Evolutionary conservation across 2,113 vertebrate genomes (phyloP).

Genomic region (Echinops telfairi): DNA sequence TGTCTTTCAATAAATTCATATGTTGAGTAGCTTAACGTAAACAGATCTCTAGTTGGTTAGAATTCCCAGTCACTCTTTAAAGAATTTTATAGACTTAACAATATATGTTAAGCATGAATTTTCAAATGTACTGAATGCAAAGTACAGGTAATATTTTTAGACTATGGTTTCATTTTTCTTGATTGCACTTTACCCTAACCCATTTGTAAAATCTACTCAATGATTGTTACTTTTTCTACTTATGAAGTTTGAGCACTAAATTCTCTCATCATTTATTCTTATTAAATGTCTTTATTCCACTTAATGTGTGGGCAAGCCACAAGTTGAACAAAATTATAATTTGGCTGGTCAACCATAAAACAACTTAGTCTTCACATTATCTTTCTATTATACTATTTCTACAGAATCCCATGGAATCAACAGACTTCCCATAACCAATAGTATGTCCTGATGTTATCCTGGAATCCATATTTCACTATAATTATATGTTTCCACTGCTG

Average conservation of each 20-base stretch:
- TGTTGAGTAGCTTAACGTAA: too few species aligned
- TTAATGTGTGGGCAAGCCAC: conserved; percentile 18
- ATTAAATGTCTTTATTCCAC: not conserved
- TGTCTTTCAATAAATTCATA: too few species aligned
- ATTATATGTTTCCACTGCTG: not conserved
- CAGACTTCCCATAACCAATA: too few species aligned
- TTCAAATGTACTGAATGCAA: conserved; percentile 38
- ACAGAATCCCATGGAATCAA: not conserved
- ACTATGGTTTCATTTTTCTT: conserved; percentile 1
- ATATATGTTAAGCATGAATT: conserved; percentile 52
- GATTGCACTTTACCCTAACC: not conserved
- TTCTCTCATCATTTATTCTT: conserved; percentile 15
- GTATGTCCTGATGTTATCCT: not conserved
- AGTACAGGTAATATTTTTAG: not conserved
- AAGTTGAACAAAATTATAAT: conserved; percentile 30
- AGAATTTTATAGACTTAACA: conserved; percentile 16
- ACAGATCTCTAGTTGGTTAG: not conserved
- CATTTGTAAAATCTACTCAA: not conserved
- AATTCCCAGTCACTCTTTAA: conserved; percentile 19
- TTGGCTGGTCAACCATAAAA: conserved; percentile 1
- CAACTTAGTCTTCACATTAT: not conserved
- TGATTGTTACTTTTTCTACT: not conserved
- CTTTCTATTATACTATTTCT: conserved; percentile 38
- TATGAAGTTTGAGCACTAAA: conserved; percentile 2
- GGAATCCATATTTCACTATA: not conserved